Evolutionary conservation across 1,140 invertebrate species (phyloP), one percentile per base, ranked within the genome.

Genomic region (Halesus radiatus): DNA sequence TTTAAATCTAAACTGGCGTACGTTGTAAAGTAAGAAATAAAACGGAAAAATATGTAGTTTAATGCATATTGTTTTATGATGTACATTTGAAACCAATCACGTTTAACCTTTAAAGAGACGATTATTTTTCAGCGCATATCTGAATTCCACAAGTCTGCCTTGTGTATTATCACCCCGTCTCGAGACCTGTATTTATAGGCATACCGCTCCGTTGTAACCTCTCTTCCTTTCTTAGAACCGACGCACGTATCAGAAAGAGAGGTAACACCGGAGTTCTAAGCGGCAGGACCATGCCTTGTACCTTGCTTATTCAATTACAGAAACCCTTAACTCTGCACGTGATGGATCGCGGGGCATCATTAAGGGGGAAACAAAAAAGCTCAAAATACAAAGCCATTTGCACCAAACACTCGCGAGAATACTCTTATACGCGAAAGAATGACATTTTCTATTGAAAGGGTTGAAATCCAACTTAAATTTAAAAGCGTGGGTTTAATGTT

Each of bases 251-350:
- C 37, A 45, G 37, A 45, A 45, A 45, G 37, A 45, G 10, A 45
- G 1, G 37, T 45, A 13, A 13, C 5, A 45, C 1, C 10, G 37
- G 37, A 13, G 37, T 10, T 45, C 10, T 45, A 8, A 45, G 37
- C 37, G 37, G 37, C 3, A 45, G 37, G 3, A 45, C 10, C n/a
- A 22, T 56, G 16, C 20, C 20, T 22, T 52, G 32, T 52, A 20
- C 26, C 68, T 72, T 52, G 68, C 68, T 72, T 72, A 72, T 72
- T 72, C 68, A 72, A 72, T 72, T 72, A 72, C 22, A 52, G 20
- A 72, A 72, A 72, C 68, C 68, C 50, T 53, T 52, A 52, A 52
- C 68, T 53, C 16, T 3, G 68, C 18, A 29, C 68, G 68, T 72
- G 68, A 72, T 72, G 68, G 68, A 72, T 72, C 45, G 68, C 20